Evolutionary conservation across 2,888 invertebrate species (phyloP).

Genomic region (Alloscopus bannaensis): DNA sequence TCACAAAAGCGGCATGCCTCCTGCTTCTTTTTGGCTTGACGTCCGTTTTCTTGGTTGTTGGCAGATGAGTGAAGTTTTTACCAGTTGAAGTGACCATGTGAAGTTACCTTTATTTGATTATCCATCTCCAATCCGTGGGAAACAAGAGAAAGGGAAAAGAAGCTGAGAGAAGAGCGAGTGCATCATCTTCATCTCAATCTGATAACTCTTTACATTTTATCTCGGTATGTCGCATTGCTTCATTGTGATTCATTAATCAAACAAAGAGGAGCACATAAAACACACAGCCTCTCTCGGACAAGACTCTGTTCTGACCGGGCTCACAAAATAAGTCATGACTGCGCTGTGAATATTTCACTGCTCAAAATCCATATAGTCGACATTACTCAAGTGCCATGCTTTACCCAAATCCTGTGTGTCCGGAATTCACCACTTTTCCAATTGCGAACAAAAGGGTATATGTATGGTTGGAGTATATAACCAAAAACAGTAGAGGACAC

Average conservation of each 20-base stretch:
- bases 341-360: conserved; percentile 45
- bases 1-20: conserved; percentile 4
- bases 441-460: too few species aligned
- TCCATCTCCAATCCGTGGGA: conserved; percentile 47
- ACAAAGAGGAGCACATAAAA: conserved; percentile 40
- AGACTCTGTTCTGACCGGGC: background rate
- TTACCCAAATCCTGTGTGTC: background rate
- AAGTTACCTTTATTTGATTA: conserved; percentile 44
- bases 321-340: conserved; percentile 27
- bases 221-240: conserved; percentile 15
- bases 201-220: conserved; percentile 36
- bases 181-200: conserved; percentile 37
- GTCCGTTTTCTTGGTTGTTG: conserved; percentile 5
- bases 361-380: conserved; percentile 32
- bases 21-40: background rate
- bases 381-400: conserved; percentile 28
- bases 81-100: too few species aligned
- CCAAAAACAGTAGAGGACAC: conserved; percentile 4
- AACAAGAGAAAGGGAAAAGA: conserved; percentile 8
- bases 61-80: conserved; percentile 23
- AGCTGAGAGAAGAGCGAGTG: conserved; percentile 28
- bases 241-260: conserved; percentile 58
- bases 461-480: too few species aligned
- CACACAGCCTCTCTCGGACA: conserved; percentile 15
- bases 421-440: too few species aligned